Conservation (phyloP, 35 echinoderm and acorn worm species). For the Hemicentrotus pulcherrimus region DNA sequence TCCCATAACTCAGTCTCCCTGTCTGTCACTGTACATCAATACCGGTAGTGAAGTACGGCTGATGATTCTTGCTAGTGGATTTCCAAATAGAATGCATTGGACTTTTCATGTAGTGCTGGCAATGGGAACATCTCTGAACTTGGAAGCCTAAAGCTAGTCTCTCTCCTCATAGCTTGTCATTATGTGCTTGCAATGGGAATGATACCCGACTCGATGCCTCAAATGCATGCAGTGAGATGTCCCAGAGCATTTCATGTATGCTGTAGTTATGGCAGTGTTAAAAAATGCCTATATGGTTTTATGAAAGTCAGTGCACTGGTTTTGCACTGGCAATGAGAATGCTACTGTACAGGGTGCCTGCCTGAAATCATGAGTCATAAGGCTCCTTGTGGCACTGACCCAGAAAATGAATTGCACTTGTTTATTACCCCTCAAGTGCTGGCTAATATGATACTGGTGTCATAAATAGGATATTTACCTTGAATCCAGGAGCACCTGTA, state of each 20-base stretch:
- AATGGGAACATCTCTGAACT: no score
- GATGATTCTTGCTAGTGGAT: no score
- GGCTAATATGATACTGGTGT: neutral
- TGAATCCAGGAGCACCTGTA: neutral
- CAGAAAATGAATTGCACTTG: constrained; percentile 31
- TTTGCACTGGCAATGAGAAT: neutral
- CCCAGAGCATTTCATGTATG: neutral
- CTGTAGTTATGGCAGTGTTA: neutral
- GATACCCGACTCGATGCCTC: neutral
- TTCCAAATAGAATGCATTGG: no score
- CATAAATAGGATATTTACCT: neutral
- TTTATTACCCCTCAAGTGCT: constrained; percentile 3
- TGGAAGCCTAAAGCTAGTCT: no score
- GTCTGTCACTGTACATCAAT: neutral
- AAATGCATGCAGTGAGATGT: neutral
- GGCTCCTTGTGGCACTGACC: neutral
- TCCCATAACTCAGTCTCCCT: neutral
- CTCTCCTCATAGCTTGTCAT: no score
- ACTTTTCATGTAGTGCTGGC: no score
- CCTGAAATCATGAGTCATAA: constrained; percentile 23
- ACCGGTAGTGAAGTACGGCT: neutral
- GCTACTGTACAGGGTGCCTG: neutral
- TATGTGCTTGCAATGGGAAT: neutral
- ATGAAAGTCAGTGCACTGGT: neutral
- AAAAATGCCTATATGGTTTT: neutral